Evolutionary conservation across 2,113 vertebrate genomes (phyloP).

Genomic region (Romanogobio albipinnatus): DNA sequence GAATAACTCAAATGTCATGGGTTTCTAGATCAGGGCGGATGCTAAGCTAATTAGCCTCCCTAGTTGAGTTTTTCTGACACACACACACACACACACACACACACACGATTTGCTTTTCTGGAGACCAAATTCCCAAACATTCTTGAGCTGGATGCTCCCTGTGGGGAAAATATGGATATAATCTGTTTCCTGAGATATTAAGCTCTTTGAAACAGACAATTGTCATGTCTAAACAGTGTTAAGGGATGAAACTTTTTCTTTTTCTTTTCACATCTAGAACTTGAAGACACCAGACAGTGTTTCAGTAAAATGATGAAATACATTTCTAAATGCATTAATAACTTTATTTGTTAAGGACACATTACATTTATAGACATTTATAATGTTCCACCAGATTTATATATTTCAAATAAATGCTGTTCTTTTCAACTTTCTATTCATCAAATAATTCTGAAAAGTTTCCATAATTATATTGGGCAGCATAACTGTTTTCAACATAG

Average conservation of each 20-base stretch:
- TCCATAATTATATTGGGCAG: background rate
- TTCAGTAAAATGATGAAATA: too few relatives aligned
- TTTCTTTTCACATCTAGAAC: too few relatives aligned
- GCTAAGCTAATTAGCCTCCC: slow-evolving; percentile 46
- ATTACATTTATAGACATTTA: background rate
- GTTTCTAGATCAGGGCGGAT: background rate
- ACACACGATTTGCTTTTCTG: background rate
- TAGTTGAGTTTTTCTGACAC: slow-evolving; percentile 6
- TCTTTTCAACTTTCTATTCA: background rate
- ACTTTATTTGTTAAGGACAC: too few relatives aligned
- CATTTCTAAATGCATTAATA: too few relatives aligned
- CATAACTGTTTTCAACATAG: background rate
- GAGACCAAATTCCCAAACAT: background rate
- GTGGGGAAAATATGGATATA: background rate
- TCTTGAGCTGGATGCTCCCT: background rate
- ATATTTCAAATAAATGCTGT: background rate
- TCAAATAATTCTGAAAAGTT: background rate
- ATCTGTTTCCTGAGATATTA: slow-evolving; percentile 18
- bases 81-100: background rate
- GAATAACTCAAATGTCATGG: background rate
- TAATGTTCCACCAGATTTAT: background rate
- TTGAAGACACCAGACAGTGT: too few relatives aligned
- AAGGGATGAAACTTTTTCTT: too few relatives aligned
- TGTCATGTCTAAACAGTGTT: background rate
- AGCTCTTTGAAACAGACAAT: background rate